A percentile compares a stretch with the other conserved stretches of the same genome.
Evolutionary conservation across 2,113 vertebrate genomes (phyloP).

Genomic region (Oreochromis tanganicae): DNA sequence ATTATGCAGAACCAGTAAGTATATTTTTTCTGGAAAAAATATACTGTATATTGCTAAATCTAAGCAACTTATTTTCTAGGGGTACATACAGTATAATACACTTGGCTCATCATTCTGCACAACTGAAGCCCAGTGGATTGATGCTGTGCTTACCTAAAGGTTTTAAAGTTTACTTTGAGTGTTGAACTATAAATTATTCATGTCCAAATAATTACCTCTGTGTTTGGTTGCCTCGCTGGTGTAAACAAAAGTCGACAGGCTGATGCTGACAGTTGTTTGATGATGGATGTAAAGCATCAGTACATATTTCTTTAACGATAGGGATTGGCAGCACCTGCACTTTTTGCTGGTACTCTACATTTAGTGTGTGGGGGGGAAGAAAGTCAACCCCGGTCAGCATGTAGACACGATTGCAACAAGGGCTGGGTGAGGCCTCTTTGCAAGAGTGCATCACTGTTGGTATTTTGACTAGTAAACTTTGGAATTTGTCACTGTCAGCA

Average conservation of each 20-base stretch:
- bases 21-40: neutral
- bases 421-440: neutral
- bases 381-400: conserved; percentile 6
- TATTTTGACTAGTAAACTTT: conserved; percentile 53
- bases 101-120: neutral
- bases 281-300: neutral
- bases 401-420: neutral
- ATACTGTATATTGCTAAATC: neutral
- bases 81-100: neutral
- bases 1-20: neutral
- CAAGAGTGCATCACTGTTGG: conserved; percentile 8
- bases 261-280: neutral
- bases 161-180: conserved; percentile 19
- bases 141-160: neutral
- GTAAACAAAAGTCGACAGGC: conserved; percentile 1
- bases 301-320: neutral
- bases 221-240: neutral
- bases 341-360: conserved; percentile 10
- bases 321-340: neutral
- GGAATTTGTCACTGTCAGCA: conserved; percentile 45
- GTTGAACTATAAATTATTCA: conserved; percentile 37
- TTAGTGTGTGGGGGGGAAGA: neutral
- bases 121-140: neutral
- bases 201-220: conserved; percentile 13
- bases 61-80: neutral